A percentile compares a stretch with the other conserved stretches of the same genome.
phyloP scores from a whole-genome alignment of 2,797 vertebrate species.

The Glyptemys insculpta region DNA sequence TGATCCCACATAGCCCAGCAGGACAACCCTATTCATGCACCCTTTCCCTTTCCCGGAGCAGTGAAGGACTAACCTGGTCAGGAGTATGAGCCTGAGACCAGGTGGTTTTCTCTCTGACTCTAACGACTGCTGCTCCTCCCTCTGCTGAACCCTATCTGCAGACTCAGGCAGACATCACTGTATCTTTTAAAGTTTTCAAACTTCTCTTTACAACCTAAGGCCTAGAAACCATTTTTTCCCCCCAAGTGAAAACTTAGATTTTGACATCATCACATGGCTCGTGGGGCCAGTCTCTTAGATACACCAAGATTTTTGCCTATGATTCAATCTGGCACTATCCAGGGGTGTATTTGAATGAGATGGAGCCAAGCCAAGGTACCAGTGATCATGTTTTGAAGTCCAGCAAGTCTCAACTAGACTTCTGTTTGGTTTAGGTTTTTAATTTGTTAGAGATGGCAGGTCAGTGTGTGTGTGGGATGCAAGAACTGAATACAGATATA shows the following conservation, averaged over 20 bases:
- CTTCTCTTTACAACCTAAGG: background rate
- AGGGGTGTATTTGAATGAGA: background rate
- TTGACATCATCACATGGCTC: background rate
- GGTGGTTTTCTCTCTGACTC: background rate
- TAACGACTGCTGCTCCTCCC: background rate
- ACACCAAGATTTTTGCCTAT: background rate
- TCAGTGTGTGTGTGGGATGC: background rate
- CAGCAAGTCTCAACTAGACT: background rate
- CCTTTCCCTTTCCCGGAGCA: rapidly evolving
- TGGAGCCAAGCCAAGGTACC: background rate
- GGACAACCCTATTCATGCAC: background rate
- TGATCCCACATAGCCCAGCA: background rate
- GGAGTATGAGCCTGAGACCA: background rate
- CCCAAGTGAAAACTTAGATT: background rate
- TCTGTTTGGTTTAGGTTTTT: background rate
- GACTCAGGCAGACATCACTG: background rate
- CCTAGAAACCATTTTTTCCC: background rate
- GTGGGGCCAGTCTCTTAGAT: background rate
- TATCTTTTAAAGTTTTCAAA: background rate
- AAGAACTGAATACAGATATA: background rate
- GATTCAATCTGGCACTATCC: background rate
- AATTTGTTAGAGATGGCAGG: background rate
- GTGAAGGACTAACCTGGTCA: background rate
- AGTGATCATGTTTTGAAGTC: background rate
- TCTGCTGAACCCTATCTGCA: background rate